Evolutionary conservation across 1,140 invertebrate species (phyloP).

Genomic region (Homalodisca vitripennis): DNA sequence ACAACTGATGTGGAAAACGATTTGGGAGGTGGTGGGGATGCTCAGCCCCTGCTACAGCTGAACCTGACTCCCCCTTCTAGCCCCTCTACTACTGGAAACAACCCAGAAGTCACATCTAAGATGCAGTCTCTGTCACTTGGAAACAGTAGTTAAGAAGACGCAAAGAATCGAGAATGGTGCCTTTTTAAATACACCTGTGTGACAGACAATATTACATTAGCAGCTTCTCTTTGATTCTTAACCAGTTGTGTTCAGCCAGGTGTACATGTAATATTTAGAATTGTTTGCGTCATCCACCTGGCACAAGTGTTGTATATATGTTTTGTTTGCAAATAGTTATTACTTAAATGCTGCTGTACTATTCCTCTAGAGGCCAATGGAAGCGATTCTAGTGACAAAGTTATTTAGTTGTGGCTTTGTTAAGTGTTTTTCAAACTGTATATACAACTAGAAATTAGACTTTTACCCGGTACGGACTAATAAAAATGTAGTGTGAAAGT

Average conservation of each 20-base stretch:
- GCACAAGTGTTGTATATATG: slow-evolving; percentile 10
- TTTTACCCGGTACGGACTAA: no score
- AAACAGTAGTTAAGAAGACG: slow-evolving; percentile 1
- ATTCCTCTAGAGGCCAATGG: neutral
- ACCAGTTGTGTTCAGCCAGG: slow-evolving; percentile 23
- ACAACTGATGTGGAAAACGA: neutral
- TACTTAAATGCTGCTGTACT: slow-evolving; percentile 13
- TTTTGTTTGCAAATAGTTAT: neutral
- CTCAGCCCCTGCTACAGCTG: neutral
- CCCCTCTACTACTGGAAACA: neutral
- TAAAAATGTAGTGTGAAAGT: no score
- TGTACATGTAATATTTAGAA: neutral
- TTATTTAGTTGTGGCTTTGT: neutral
- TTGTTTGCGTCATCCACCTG: slow-evolving; percentile 1
- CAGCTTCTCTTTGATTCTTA: neutral
- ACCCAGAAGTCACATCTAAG: slow-evolving; percentile 9
- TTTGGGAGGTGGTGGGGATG: neutral
- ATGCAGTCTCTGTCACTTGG: slow-evolving; percentile 3
- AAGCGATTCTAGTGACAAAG: neutral
- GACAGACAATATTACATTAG: slow-evolving; percentile 3
- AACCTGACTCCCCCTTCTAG: neutral
- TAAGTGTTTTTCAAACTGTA: neutral
- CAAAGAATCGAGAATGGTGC: slow-evolving; percentile 5
- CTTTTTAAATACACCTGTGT: slow-evolving; percentile 5
- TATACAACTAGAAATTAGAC: no score